Evolutionary conservation across 1,140 invertebrate genomes (phyloP).

Genomic region (Heliconius himera): DNA sequence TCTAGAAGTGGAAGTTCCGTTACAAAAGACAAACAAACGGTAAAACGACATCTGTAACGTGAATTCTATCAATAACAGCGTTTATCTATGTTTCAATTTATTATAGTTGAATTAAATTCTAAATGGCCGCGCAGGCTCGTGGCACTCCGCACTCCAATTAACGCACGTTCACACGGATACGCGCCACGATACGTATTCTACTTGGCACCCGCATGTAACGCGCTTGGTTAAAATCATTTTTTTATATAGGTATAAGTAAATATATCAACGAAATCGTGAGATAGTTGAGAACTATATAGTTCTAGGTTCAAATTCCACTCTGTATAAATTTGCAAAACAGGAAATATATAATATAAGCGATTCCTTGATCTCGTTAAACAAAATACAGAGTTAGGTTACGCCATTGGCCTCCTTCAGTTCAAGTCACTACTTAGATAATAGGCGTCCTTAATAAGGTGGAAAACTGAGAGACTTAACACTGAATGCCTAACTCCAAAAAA

Average conservation of each 20-base stretch:
- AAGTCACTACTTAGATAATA: no score
- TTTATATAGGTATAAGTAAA: neutral
- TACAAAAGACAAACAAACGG: conserved; percentile 8
- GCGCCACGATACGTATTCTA: conserved; percentile 1
- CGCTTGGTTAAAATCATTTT: neutral
- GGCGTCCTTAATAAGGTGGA: no score
- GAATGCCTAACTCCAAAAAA: no score
- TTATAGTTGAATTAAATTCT: conserved; percentile 61
- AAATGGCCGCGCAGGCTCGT: conserved; percentile 56
- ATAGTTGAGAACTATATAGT: no score
- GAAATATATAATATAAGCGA: no score
- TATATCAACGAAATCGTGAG: neutral
- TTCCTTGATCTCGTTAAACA: no score
- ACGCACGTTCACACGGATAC: conserved; percentile 69
- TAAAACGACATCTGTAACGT: conserved; percentile 16
- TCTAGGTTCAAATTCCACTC: no score
- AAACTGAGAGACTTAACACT: no score
- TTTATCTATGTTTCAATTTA: conserved; percentile 57
- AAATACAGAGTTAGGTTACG: no score
- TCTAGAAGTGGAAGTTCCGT: neutral
- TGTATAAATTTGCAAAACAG: no score
- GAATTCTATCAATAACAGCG: conserved; percentile 40
- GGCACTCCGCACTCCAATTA: conserved; percentile 74
- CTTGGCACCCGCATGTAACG: conserved; percentile 14
- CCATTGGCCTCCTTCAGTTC: no score